phyloP scores from a whole-genome alignment of 2,797 vertebrate species.

The Phrynocephalus guinanensis region DNA sequence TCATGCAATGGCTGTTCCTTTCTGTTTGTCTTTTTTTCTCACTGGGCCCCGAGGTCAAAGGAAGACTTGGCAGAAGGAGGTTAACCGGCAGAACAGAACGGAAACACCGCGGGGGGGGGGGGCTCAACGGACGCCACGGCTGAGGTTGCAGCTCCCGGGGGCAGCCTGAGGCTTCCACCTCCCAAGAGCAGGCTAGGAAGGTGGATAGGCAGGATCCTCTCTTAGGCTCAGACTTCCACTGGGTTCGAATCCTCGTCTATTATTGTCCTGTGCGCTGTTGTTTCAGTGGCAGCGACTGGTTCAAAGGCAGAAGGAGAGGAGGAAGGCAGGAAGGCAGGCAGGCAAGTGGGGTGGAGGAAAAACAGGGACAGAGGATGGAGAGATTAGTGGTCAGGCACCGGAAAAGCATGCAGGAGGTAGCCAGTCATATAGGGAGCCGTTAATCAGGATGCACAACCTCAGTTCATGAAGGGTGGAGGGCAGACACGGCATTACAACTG shows the following conservation, averaged over 20 bases:
- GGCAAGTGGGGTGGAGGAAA: conserved; percentile 29
- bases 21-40: neutral
- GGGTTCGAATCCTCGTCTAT: conserved; percentile 71
- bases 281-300: conserved; percentile 79
- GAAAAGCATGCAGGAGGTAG: conserved; percentile 74
- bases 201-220: conserved; percentile 18
- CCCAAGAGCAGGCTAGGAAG: conserved; percentile 35
- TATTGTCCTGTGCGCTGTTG: conserved; percentile 81
- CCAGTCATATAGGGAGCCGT: conserved; percentile 47
- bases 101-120: too few relatives aligned
- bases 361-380: conserved; percentile 69
- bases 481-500: neutral
- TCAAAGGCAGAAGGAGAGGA: conserved; percentile 58
- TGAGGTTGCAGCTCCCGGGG: conserved; percentile 25
- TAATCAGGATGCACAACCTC: neutral
- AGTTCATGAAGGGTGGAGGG: conserved; percentile 39
- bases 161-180: conserved; percentile 7
- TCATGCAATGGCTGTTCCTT: neutral
- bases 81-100: conserved; percentile 47
- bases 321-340: conserved; percentile 8
- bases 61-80: conserved; percentile 36
- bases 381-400: conserved; percentile 77
- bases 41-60: conserved; percentile 53
- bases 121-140: neutral
- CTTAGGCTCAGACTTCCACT: conserved; percentile 69